Percentiles rank a stretch among this genome's conserved stretches.
Conservation (phyloP, 2,113 vertebrate species). For the Cyprinodon tularosa region DNA sequence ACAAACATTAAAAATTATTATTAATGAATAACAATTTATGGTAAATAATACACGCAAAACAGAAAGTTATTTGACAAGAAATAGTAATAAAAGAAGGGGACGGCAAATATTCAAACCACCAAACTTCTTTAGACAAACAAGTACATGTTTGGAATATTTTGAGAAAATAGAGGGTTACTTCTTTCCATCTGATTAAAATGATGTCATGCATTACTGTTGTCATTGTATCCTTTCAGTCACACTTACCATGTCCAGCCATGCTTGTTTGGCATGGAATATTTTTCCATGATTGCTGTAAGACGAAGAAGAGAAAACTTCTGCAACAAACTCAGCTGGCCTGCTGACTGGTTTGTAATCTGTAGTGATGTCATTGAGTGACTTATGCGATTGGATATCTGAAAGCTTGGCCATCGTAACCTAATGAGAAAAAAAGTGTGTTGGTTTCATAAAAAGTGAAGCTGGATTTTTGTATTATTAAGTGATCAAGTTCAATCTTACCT, state of each 20-base stretch:
- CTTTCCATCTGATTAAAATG: background rate
- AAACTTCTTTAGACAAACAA: background rate
- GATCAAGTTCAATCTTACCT: conserved; percentile 78
- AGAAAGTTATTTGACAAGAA: background rate
- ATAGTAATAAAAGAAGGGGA: background rate
- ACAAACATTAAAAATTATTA: conserved; percentile 31
- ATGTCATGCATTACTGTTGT: background rate
- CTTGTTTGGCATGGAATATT: conserved; percentile 94
- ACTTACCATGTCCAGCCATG: conserved; percentile 97
- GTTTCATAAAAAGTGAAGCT: background rate
- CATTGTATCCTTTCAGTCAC: background rate
- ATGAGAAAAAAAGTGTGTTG: conserved; percentile 21
- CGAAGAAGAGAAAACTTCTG: conserved; percentile 95
- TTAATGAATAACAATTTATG: conserved; percentile 5
- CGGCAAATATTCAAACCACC: background rate
- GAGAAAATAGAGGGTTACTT: background rate
- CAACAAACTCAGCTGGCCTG: conserved; percentile 90
- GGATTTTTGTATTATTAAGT: too few relatives aligned
- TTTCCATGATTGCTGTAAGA: conserved; percentile 98
- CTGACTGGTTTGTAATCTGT: conserved; percentile 94
- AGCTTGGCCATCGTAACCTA: conserved; percentile 91
- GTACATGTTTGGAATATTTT: background rate
- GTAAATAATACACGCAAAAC: background rate
- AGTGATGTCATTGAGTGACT: conserved; percentile 85
- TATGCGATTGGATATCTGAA: conserved; percentile 90